phyloP scores from a whole-genome alignment of 2,797 vertebrate genomes.

The Oceanodroma leucorhoa region DNA sequence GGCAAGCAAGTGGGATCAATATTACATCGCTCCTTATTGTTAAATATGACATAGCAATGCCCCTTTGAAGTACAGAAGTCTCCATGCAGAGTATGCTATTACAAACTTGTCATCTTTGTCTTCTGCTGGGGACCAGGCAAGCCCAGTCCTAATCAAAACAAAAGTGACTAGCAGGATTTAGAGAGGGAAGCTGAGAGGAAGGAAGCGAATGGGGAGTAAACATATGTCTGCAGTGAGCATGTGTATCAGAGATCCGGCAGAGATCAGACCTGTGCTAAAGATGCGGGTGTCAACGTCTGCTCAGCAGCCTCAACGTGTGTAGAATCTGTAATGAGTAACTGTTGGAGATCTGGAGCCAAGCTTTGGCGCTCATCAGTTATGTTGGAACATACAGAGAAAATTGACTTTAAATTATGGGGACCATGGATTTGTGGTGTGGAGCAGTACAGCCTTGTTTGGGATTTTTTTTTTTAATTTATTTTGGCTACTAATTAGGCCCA shows the following conservation, averaged over 20 bases:
- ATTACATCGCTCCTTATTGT: neutral
- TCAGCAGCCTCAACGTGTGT: rapidly evolving
- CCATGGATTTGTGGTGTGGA: neutral
- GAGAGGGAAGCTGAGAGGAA: conserved; percentile 61
- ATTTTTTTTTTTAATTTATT: neutral
- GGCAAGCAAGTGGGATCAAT: neutral
- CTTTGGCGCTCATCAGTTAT: neutral
- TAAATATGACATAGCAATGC: neutral
- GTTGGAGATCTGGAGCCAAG: rapidly evolving
- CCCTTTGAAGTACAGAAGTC: neutral
- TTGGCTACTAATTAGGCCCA: neutral
- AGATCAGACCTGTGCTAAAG: neutral
- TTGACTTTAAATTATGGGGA: neutral
- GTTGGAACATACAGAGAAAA: neutral
- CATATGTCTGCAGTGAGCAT: neutral
- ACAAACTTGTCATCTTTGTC: neutral
- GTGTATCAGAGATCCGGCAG: neutral
- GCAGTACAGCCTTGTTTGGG: neutral
- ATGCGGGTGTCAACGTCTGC: neutral
- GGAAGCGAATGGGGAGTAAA: conserved; percentile 6
- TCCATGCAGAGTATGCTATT: neutral
- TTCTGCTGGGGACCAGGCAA: neutral
- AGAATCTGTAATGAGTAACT: neutral
- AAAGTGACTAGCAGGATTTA: conserved; percentile 29
- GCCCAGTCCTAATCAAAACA: conserved; percentile 26